Evolutionary conservation across 2,888 invertebrate species (phyloP).

Genomic region (Drosophila buzzatii): DNA sequence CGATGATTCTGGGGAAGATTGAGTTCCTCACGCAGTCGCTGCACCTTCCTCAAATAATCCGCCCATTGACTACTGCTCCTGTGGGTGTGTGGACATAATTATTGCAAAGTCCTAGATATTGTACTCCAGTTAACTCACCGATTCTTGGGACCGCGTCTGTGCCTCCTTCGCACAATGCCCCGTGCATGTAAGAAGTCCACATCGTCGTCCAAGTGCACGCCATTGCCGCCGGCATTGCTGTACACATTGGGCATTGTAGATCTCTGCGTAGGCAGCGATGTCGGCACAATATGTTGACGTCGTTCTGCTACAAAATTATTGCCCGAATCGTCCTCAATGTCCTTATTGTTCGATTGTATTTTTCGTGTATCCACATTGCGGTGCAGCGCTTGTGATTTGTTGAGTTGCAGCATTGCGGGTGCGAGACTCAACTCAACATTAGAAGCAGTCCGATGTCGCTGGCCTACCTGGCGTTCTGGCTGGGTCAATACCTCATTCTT

Average conservation of each 20-base stretch:
- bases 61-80: slow-evolving; percentile 59
- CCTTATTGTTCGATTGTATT: slow-evolving; percentile 85
- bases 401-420: slow-evolving; percentile 42
- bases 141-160: slow-evolving; percentile 83
- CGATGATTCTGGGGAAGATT: slow-evolving; percentile 73
- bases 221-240: slow-evolving; percentile 85
- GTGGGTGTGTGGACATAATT: not conserved
- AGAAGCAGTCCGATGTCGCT: slow-evolving; percentile 35
- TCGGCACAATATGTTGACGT: slow-evolving; percentile 83
- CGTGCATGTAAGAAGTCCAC: slow-evolving; percentile 84
- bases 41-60: slow-evolving; percentile 79
- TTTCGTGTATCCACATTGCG: slow-evolving; percentile 84
- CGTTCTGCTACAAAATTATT: slow-evolving; percentile 85
- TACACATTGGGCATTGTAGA: slow-evolving; percentile 85
- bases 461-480: slow-evolving; percentile 48
- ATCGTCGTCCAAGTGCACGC: slow-evolving; percentile 84
- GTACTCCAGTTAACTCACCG: slow-evolving; percentile 65
- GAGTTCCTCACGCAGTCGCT: slow-evolving; percentile 82
- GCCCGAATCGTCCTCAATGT: slow-evolving; percentile 85
- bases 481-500: slow-evolving; percentile 82
- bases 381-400: slow-evolving; percentile 77
- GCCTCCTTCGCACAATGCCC: slow-evolving; percentile 82
- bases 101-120: not conserved
- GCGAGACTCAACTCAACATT: slow-evolving; percentile 19
- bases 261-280: slow-evolving; percentile 82